Base-by-base conservation (phyloP, 2,113 vertebrate genomes). In the Elanoides forficatus region DNA sequence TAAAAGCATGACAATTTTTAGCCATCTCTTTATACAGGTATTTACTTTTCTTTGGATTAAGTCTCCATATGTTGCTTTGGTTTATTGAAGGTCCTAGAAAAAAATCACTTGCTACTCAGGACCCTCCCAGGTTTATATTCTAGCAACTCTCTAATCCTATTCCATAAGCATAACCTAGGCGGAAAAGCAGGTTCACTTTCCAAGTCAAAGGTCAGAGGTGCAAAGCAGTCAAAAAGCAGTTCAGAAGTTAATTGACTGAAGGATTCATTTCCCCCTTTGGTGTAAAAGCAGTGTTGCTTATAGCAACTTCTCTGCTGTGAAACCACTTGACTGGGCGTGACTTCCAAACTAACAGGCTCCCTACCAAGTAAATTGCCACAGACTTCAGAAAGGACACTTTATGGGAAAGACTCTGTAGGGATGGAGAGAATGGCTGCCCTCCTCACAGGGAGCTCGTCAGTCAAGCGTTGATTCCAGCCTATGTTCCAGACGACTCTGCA, bases 101-200 rank as follows among this genome's bases (percentile, higher is more conserved):
- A 80, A 71, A 48, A 40, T 13, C 0, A 0, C 59, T 75, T 2
- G 27, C 25, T 12, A 13, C 25, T 68, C 5, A 1, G 43, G 42
- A 43, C 17, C 18, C 15, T 88, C 29, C 17, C 36, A 18, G 13
- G 7, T 73, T 90, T 90, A 36, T 74, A 22, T 79, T 76, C 11
- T 73, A 42, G n/a, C 50, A 29, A 25, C 45, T 90, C 23, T 40
- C 62, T 8, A n/a, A 74, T 88, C n/a, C 48, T 29, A 1, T 52
- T 65, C 48, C 8, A 8, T 86, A 81, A 63, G 6, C 13, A 45
- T 79, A 67, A 52, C 36, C 11, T 71, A 12, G n/a, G 30, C 20
- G 63, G 79, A 38, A 73, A 80, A 83, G 30, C 40, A 68, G 11
- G 20, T 65, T 92, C 8, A 6, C 45, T 80, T 80, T 80, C 7